Evolutionary conservation across 2,113 vertebrate genomes (phyloP), one percentile per base, ranked within the genome.

Genomic region (Alectura lathami): DNA sequence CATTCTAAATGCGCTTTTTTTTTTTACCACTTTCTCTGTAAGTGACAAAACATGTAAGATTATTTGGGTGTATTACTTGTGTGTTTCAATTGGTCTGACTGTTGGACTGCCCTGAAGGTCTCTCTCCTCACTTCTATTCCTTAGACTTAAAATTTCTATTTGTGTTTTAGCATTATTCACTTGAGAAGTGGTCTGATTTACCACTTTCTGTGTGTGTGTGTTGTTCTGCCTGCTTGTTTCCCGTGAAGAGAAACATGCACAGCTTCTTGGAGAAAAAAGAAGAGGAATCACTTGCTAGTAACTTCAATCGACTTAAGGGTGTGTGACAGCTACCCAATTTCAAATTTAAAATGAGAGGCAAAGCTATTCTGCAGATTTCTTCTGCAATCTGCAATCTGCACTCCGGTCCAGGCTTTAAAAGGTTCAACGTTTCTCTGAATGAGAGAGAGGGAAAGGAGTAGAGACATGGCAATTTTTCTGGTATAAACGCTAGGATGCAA

Each of bases 311-410:
- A 50, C n/a, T 92, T 91, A 69, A 67, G 92, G 70, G 45, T 67
- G 50, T 84, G 75, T 74, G 87, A 77, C 70, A 91, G 84, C 56
- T 34, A 63, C 59, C 34, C 21, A 30, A 17, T 74, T 91, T 92
- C 73, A 67, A 87, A 86, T 42, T 85, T 51, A 17, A 73, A 88
- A 63, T 24, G 72, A 93, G 54, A 89, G 72, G 64, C 63, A 85
- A 91, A 92, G 32, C 60, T 93, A 3, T 95, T 95, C 29, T 80
- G 63, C 63, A 91, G 70, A 89, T 88, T 87, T 89, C 27, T 85
- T 78, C 42, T 92, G 56, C 57, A 70, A 72, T 40, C 43, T 86
- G 73, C 86, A 54, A 72, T 40, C 43, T 86, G 73, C 86, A 54
- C 51, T 95, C 40, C 83, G 62, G 59, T 32, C 40, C 51, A 82